A percentile compares a stretch with the other conserved stretches of the same genome.
Evolutionary conservation across 2,888 invertebrate species (phyloP).

Genomic region (Criorhina ranunculi): DNA sequence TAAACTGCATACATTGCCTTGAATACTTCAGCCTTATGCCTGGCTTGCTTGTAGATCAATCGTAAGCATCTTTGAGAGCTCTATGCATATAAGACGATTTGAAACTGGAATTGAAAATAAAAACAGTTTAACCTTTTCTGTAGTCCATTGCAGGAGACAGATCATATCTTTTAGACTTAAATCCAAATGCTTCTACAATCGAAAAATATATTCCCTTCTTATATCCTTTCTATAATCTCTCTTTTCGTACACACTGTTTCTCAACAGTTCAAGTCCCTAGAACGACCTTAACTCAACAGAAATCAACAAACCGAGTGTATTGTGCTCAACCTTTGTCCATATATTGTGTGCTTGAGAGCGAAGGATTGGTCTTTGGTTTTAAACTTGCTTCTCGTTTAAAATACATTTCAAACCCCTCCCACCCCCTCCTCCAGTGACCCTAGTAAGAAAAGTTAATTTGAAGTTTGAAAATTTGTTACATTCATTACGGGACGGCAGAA

Average conservation of each 20-base stretch:
- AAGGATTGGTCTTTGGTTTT: slow-evolving; percentile 40
- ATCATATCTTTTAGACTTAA: too few relatives aligned
- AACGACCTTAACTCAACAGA: not conserved
- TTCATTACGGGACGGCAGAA: slow-evolving; percentile 47
- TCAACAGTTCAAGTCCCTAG: not conserved
- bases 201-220: too few relatives aligned
- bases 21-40: too few relatives aligned
- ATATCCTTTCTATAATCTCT: too few relatives aligned
- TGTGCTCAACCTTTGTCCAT: slow-evolving; percentile 11
- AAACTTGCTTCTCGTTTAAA: slow-evolving; percentile 45
- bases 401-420: slow-evolving; percentile 26
- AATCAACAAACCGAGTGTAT: slow-evolving; percentile 24
- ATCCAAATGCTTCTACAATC: too few relatives aligned
- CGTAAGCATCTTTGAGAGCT: too few relatives aligned
- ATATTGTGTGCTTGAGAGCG: slow-evolving; percentile 29
- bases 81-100: too few relatives aligned
- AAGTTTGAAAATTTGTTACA: slow-evolving; percentile 61
- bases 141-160: too few relatives aligned
- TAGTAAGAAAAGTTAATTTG: slow-evolving; percentile 61
- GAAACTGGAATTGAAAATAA: too few relatives aligned
- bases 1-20: too few relatives aligned
- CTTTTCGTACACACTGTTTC: slow-evolving; percentile 7
- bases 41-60: too few relatives aligned
- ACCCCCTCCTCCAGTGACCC: not conserved
- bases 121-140: too few relatives aligned